phyloP scores from a whole-genome alignment of 1,140 invertebrate species.

The Cataglyphis hispanica region DNA sequence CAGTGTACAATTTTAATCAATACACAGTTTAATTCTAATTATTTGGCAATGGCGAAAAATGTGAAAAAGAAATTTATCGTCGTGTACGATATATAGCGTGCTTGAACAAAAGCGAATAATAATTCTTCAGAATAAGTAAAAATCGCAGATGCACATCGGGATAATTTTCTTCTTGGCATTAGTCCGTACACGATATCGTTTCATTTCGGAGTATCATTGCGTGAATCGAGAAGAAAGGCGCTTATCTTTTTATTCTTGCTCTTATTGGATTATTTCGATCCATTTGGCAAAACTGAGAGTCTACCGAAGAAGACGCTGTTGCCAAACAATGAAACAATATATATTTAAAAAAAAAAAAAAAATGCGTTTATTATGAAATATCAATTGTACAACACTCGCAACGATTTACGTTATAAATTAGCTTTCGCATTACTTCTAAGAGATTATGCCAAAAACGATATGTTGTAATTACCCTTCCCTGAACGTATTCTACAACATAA shows the following conservation, averaged over 20 bases:
- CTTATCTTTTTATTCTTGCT: conserved; percentile 10
- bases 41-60: conserved; percentile 15
- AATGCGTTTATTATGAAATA: neutral
- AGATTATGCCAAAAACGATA: conserved; percentile 16
- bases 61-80: neutral
- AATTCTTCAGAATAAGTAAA: neutral
- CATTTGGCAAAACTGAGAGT: neutral
- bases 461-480: conserved; percentile 33
- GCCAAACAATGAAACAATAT: too few relatives aligned
- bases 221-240: conserved; percentile 3
- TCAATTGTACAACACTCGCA: neutral
- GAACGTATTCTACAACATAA: conserved; percentile 2
- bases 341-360: neutral
- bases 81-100: too few relatives aligned
- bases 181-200: neutral
- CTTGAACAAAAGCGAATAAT: neutral
- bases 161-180: conserved; percentile 16
- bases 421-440: neutral
- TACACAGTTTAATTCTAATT: conserved; percentile 31
- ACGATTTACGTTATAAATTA: conserved; percentile 13
- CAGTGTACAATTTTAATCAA: conserved; percentile 18
- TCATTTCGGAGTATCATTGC: neutral
- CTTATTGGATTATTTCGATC: neutral
- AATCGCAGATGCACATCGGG: neutral
- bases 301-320: neutral